A percentile compares a stretch with the other conserved stretches of the same genome.
Evolutionary conservation across 1,140 invertebrate genomes (phyloP).

Genomic region (Trypoxylus dichotomus): DNA sequence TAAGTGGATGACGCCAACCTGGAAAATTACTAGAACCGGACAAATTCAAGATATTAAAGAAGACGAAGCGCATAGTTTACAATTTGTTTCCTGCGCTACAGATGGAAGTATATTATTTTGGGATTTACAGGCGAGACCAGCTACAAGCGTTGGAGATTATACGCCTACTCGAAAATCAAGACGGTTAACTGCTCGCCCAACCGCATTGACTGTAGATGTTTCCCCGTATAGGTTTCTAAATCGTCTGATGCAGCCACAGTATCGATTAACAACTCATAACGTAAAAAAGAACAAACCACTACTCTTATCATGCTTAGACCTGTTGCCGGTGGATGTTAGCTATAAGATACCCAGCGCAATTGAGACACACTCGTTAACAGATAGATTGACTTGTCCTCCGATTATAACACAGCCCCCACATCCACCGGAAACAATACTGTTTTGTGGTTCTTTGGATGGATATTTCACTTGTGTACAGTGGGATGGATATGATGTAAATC

Average conservation of each 20-base stretch:
- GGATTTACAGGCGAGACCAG: slow-evolving; percentile 60
- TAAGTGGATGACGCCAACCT: slow-evolving; percentile 64
- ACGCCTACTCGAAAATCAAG: slow-evolving; percentile 56
- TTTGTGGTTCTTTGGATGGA: slow-evolving; percentile 47
- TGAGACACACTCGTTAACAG: slow-evolving; percentile 40
- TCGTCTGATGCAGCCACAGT: slow-evolving; percentile 62
- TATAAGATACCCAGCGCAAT: slow-evolving; percentile 45
- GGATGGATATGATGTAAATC: slow-evolving; percentile 64
- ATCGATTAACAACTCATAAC: slow-evolving; percentile 54
- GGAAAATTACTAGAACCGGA: slow-evolving; percentile 63
- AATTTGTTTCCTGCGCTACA: slow-evolving; percentile 66
- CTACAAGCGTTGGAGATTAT: slow-evolving; percentile 52
- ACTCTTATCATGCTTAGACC: slow-evolving; percentile 50
- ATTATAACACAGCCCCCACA: slow-evolving; percentile 20
- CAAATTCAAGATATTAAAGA: slow-evolving; percentile 54
- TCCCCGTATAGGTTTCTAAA: slow-evolving; percentile 62
- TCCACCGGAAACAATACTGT: slow-evolving; percentile 5
- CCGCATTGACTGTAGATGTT: slow-evolving; percentile 56
- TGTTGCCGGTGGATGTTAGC: slow-evolving; percentile 39
- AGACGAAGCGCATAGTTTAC: slow-evolving; percentile 56
- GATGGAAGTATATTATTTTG: slow-evolving; percentile 72
- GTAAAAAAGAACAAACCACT: slow-evolving; percentile 47
- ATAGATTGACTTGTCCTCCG: slow-evolving; percentile 40
- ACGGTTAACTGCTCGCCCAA: slow-evolving; percentile 57
- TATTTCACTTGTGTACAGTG: slow-evolving; percentile 59